Evolutionary conservation across 2,888 invertebrate species (phyloP).

Genomic region (Pyrrhosoma nymphula): DNA sequence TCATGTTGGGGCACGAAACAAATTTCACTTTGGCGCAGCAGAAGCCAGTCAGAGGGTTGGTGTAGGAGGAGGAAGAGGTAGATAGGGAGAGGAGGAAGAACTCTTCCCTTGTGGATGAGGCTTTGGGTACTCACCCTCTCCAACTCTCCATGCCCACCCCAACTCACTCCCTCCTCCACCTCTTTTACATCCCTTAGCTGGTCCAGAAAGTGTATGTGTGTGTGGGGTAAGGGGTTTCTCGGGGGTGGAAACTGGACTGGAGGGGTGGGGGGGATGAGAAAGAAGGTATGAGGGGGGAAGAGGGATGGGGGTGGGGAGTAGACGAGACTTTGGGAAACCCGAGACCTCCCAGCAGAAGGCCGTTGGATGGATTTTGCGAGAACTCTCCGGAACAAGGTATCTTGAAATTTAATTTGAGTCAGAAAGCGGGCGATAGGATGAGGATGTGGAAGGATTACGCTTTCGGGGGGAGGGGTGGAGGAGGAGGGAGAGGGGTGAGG

Average conservation of each 20-base stretch:
- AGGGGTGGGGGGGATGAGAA: neutral
- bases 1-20: slow-evolving; percentile 62
- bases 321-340: slow-evolving; percentile 27
- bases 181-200: neutral
- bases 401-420: slow-evolving; percentile 66
- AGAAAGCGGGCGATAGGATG: neutral
- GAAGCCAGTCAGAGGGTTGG: neutral
- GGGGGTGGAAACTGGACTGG: too few species aligned
- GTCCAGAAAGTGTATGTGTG: neutral
- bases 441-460: neutral
- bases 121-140: neutral
- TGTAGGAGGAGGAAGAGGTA: neutral
- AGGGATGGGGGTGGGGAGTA: neutral
- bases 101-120: neutral
- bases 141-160: too few species aligned
- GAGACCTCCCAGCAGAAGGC: neutral
- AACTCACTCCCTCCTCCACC: too few species aligned
- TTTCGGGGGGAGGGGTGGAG: neutral
- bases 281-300: neutral
- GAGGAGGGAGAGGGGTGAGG: neutral
- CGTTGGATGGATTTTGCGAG: neutral
- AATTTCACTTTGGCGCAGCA: slow-evolving; percentile 57
- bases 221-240: too few species aligned
- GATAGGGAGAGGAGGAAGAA: neutral
- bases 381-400: slow-evolving; percentile 56